Conservation (phyloP, 2,113 vertebrate species). For the Asarcornis scutulata region DNA sequence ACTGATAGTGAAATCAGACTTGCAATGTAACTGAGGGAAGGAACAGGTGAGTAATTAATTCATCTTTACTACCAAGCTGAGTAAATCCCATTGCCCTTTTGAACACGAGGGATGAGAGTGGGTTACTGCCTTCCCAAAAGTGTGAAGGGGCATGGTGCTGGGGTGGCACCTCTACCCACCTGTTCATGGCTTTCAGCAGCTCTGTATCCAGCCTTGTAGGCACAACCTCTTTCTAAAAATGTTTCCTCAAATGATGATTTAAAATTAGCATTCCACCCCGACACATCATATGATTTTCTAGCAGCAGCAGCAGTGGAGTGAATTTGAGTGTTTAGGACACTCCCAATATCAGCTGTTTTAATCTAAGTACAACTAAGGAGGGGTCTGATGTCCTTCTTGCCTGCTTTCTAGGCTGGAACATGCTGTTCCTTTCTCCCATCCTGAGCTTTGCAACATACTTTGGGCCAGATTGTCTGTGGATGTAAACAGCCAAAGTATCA, state of each 20-base stretch:
- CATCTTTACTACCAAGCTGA: not conserved
- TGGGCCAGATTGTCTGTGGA: constrained; percentile 13
- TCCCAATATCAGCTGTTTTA: constrained; percentile 55
- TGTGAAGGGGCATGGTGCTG: not conserved
- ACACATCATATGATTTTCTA: constrained; percentile 44
- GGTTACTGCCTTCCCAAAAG: not conserved
- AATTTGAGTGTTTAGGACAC: constrained; percentile 35
- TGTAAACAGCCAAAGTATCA: constrained; percentile 29
- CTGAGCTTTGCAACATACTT: not conserved
- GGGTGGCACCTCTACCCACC: not conserved
- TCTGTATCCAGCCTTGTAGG: not conserved
- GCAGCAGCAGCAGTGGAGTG: not conserved
- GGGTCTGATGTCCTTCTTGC: not conserved
- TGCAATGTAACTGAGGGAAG: not conserved
- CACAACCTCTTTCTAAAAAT: not conserved
- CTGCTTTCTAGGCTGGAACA: constrained; percentile 54
- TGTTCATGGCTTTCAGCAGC: not conserved
- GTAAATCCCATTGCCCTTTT: not conserved
- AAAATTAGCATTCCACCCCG: not conserved
- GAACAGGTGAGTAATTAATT: not conserved
- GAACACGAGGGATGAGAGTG: not conserved
- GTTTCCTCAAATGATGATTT: not conserved
- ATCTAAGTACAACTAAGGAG: constrained; percentile 55
- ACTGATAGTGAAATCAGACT: not conserved
- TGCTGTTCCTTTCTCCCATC: constrained; percentile 48